Evolutionary conservation across 2,113 vertebrate genomes (phyloP).

Genomic region (Trematocara marginatum): DNA sequence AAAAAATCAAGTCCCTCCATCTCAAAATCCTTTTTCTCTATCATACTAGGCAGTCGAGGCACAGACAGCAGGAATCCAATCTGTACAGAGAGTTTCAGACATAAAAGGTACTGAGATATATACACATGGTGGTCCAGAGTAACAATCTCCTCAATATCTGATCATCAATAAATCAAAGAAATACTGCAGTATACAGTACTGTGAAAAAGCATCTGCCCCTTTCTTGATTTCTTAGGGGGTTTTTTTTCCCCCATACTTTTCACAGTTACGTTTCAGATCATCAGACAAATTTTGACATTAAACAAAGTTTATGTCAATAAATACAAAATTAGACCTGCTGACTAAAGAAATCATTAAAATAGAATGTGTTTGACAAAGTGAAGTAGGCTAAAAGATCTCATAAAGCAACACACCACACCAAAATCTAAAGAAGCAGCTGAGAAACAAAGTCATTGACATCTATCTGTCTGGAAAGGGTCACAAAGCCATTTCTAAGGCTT

Average conservation of each 20-base stretch:
- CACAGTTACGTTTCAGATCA: neutral
- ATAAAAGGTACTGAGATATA: neutral
- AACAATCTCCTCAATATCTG: neutral
- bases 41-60: constrained; percentile 85
- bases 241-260: neutral
- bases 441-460: neutral
- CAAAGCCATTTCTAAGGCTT: neutral
- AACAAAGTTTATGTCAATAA: neutral
- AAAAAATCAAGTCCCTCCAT: constrained; percentile 92
- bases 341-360: neutral
- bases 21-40: constrained; percentile 85
- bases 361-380: neutral
- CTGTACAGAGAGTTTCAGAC: constrained; percentile 49
- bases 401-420: neutral
- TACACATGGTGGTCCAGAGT: neutral
- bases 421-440: neutral
- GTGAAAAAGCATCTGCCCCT: neutral
- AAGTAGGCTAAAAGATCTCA: neutral
- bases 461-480: neutral
- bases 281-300: neutral
- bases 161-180: neutral
- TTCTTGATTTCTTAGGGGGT: fast-evolving
- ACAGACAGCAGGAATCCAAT: constrained; percentile 93
- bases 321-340: neutral
- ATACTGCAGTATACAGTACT: neutral